Base-by-base conservation (phyloP, 2,888 invertebrate genomes). In the Drosophila diplacantha region DNA sequence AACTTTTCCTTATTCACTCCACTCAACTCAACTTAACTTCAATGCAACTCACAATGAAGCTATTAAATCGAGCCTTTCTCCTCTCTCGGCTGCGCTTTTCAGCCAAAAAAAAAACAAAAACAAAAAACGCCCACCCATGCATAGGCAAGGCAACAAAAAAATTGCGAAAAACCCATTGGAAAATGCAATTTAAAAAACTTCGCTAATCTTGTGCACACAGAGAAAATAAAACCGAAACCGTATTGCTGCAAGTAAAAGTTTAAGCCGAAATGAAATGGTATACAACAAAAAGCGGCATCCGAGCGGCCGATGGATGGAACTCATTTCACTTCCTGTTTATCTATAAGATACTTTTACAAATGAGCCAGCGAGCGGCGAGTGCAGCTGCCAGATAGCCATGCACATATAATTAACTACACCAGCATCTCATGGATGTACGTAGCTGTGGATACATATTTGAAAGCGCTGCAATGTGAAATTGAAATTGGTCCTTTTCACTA, bases 401-500 rank as follows among this genome's bases (percentile, higher is more conserved):
- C 32, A 61, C 37, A 62, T 54, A 58, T 72, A 78, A 78, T 78
- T 79, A 78, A 80, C 66, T 53, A 38, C 70, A 58, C 61, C 61
- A 62, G 69, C 70, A 67, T 56, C 66, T 73, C 66, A 31, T 46
- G 44, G 44, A 44, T 44, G 43, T 16, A 44, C 29, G 43, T 16
- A 12, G 41, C 26, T 26, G 43, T 16, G 71, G 66, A 62, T 66
- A 55, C 46, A 58, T 69, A 77, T 70, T 80, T 75, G 75, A 80
- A 80, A 83, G 72, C 72, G 47, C 49, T 55, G 51, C 60, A 34
- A 51, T 59, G 59, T 61, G 60, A 81, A 78, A 79, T 77, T 74
- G 68, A 81, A 77, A 78, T 83, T 79, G 75, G 81, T 80, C 79
- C 79, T 80, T 83, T 83, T 83, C 75, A 72, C 81, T 69, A 56